Evolutionary conservation across 1,140 invertebrate species (phyloP), one percentile per base, ranked within the genome.

Genomic region (Venturia canescens): DNA sequence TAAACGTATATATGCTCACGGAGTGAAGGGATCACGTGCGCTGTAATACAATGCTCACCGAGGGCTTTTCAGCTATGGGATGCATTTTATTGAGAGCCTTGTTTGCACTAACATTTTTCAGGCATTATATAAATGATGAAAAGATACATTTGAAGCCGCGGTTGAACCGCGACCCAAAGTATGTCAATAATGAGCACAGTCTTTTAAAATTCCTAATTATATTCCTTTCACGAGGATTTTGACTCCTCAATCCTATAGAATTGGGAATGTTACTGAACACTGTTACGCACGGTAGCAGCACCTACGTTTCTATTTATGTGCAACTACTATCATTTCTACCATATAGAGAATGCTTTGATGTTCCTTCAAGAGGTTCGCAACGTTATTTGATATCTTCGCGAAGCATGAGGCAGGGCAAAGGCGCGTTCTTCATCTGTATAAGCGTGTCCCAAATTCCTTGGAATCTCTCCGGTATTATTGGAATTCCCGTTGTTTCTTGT

Each of bases 351-450:
- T 76, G 27, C 26, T 63, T 76, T 74, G 71, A 74, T 74, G 31
- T 60, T 53, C 27, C 50, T 21, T 4, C 3, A 29, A 60, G 29
- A 50, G 3, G 16, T 34, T 76, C 72, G 38, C n/a, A 4, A 63
- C 23, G 15, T 29, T 76, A 38, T 60, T 63, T 76, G 72, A 76
- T 76, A 57, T 15, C 27, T 74, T 23, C 23, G 27, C 72, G 38
- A n/a, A 34, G 50, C 27, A 16, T 1, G 27, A 21, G 15, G n/a
- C 34, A 29, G 27, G 27, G 13, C 13, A 34, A n/a, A 34, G 27
- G 50, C 4, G 5, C 50, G 11, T 63, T 48, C 48, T 74, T 11
- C 71, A 53, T 74, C 50, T 21, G 16, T 53, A 53, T 53, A 21
- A n/a, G n/a, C 18, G 50, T 6, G 15, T 31, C 66, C 13, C 53